Evolutionary conservation across 2,888 invertebrate species (phyloP).

Genomic region (Cylloceria caligata): DNA sequence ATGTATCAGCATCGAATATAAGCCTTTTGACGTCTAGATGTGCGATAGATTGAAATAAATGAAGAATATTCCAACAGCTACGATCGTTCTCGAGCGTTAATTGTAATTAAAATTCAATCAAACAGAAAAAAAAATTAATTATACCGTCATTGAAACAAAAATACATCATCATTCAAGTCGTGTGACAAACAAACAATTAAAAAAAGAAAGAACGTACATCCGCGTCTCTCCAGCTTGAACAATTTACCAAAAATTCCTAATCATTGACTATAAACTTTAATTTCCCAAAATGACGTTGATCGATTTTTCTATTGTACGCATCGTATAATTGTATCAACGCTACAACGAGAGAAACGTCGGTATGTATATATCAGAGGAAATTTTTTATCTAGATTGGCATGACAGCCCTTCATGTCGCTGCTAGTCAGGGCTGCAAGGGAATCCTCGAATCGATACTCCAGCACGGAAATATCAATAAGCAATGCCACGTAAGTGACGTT

Average conservation of each 20-base stretch:
- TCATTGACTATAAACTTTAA: neutral
- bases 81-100: too few relatives aligned
- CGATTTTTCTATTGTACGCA: neutral
- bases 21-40: too few relatives aligned
- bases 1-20: too few relatives aligned
- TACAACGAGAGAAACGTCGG: neutral
- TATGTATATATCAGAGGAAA: conserved; percentile 4
- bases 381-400: conserved; percentile 87
- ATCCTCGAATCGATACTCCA: conserved; percentile 89
- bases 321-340: neutral
- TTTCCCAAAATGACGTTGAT: neutral
- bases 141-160: neutral
- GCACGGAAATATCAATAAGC: conserved; percentile 88
- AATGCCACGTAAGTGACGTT: conserved; percentile 87
- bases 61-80: too few relatives aligned
- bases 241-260: neutral
- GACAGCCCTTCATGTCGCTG: conserved; percentile 89
- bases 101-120: neutral
- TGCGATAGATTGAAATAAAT: too few relatives aligned
- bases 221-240: neutral
- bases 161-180: neutral
- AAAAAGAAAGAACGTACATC: too few relatives aligned
- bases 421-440: conserved; percentile 89
- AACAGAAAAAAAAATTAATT: neutral
- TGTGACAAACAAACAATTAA: neutral